Percentiles rank a stretch among this genome's conserved stretches.
These are phyloP conservation scores for Amazona vittata DNA, from an alignment of 2,113 vertebrate genomes.

Conservation along the genomic window DNA sequence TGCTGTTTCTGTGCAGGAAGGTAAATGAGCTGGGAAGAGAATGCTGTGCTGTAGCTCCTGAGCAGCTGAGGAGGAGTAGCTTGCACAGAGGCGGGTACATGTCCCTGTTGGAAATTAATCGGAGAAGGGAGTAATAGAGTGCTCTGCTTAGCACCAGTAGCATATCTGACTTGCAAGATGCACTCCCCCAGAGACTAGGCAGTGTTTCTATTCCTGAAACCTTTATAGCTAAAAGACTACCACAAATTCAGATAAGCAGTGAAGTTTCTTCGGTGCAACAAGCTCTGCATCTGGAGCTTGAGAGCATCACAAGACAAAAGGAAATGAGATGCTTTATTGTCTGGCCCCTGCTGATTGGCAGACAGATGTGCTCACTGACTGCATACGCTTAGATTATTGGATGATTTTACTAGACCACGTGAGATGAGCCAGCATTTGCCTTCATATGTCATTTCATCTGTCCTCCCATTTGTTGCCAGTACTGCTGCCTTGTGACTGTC, in stretches of 20 bases:
- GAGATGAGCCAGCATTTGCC: not conserved
- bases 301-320: not conserved
- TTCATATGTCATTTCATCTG: not conserved
- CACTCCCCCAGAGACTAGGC: not conserved
- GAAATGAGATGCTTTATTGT: not conserved
- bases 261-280: not conserved
- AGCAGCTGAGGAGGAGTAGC: not conserved
- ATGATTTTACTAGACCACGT: not conserved
- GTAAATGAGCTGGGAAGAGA: not conserved
- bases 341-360: not conserved
- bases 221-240: not conserved
- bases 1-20: not conserved
- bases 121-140: not conserved
- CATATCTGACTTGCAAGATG: not conserved
- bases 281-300: not conserved
- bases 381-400: not conserved
- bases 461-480: not conserved
- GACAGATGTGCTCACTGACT: not conserved
- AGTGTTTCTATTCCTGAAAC: not conserved
- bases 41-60: not conserved
- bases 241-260: not conserved
- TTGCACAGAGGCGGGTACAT: not conserved
- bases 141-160: not conserved
- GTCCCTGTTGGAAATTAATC: slow-evolving; percentile 11
- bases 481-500: not conserved